These are phyloP conservation scores for Saturnia pavonia DNA, from an alignment of 2,888 invertebrate genomes.

Conservation along the genomic window DNA sequence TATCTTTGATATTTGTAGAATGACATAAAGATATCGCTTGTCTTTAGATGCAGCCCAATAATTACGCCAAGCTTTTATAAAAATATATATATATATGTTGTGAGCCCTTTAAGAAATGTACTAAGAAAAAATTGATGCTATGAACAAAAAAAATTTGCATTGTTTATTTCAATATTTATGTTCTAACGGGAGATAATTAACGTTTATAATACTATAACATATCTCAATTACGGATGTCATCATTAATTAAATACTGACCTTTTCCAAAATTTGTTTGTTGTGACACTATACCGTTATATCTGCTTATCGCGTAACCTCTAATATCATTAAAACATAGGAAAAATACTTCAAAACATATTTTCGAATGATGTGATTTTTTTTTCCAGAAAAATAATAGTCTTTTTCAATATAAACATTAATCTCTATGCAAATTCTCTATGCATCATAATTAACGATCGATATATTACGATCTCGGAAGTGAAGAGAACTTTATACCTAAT, in stretches of 20 bases:
- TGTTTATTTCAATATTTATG: background rate
- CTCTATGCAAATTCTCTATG: background rate
- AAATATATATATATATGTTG: too few species aligned
- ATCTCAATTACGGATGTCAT: background rate
- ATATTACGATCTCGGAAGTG: conserved; percentile 8
- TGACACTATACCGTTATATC: background rate
- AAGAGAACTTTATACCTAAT: conserved; percentile 27
- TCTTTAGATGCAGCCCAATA: too few species aligned
- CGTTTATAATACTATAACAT: background rate
- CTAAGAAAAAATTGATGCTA: background rate
- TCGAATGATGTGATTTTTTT: background rate
- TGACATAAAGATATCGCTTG: background rate
- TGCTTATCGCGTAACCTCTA: background rate
- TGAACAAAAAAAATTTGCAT: background rate
- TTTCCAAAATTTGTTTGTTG: background rate
- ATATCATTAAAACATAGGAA: background rate
- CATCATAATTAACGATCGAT: background rate
- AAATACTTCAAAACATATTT: background rate
- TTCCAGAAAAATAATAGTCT: background rate
- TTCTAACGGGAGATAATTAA: background rate
- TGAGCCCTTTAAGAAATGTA: background rate
- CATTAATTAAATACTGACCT: background rate
- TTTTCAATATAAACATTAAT: background rate
- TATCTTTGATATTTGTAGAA: background rate
- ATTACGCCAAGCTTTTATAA: too few species aligned